These are phyloP conservation scores for Phaethornis superciliosus DNA, from an alignment of 2,113 vertebrate genomes.

Conservation along the genomic window DNA sequence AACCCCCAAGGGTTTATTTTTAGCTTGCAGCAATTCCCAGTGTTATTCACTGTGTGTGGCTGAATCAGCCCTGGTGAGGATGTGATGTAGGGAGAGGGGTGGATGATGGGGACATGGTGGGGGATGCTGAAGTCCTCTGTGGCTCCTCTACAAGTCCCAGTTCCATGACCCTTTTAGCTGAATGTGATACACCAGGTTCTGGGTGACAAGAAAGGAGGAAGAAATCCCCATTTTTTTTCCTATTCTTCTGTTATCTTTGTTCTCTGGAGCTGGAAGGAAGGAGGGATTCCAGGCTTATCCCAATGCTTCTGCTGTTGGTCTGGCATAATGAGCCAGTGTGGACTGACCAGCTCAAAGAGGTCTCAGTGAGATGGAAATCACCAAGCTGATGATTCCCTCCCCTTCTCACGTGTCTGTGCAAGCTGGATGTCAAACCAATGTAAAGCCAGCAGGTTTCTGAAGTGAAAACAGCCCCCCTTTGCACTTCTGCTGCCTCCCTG, in stretches of 20 bases:
- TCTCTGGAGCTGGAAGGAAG: rapidly evolving
- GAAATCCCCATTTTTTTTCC: background rate
- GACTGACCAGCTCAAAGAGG: background rate
- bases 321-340: background rate
- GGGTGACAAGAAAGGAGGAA: background rate
- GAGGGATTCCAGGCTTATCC: background rate
- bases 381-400: background rate
- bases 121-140: background rate
- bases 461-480: background rate
- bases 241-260: background rate
- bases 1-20: background rate
- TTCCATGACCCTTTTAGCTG: background rate
- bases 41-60: background rate
- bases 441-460: background rate
- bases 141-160: background rate
- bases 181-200: background rate
- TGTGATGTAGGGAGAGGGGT: background rate
- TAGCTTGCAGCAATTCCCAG: background rate
- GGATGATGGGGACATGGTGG: background rate
- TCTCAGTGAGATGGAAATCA: background rate
- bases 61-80: background rate
- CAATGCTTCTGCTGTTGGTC: background rate
- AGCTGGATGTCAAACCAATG: background rate
- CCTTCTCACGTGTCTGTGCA: background rate
- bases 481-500: background rate